These are phyloP conservation scores for Eucidaris tribuloides DNA, from an alignment of 35 echinoderm and acorn worm genomes.

Conservation along the genomic window DNA sequence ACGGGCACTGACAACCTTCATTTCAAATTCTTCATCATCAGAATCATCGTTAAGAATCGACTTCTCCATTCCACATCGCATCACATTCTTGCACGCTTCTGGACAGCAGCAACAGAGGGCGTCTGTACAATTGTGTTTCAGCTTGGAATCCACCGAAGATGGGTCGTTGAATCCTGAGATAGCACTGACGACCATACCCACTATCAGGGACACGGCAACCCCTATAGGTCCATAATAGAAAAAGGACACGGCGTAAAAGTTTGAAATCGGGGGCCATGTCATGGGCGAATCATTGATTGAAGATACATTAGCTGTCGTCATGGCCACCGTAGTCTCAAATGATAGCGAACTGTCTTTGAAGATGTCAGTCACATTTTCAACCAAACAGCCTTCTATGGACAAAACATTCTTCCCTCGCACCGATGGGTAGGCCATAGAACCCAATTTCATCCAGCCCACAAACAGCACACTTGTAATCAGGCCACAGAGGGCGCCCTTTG, in stretches of 20 bases:
- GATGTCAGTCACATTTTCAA: neutral
- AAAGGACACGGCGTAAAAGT: neutral
- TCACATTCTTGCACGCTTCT: too few species aligned
- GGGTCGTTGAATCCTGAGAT: too few species aligned
- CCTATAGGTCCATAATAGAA: neutral
- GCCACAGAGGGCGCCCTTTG: neutral
- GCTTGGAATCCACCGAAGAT: too few species aligned
- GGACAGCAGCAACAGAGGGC: too few species aligned
- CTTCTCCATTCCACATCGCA: too few species aligned
- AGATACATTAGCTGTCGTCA: neutral
- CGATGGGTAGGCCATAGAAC: neutral
- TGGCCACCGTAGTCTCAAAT: neutral
- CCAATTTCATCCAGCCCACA: slow-evolving; percentile 4
- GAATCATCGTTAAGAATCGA: too few species aligned
- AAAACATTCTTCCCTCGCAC: neutral
- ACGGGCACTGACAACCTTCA: too few species aligned
- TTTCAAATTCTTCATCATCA: too few species aligned
- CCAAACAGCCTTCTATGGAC: neutral
- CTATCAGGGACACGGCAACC: neutral
- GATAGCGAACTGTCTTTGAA: too few species aligned
- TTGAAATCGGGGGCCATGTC: neutral
- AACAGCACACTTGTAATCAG: neutral
- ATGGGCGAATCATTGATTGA: neutral
- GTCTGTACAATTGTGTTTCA: too few species aligned
- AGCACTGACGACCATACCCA: neutral